Evolutionary conservation across 2,888 invertebrate genomes (phyloP), one percentile per base, ranked within the genome.

Genomic region (Scaptomyza polygonia): DNA sequence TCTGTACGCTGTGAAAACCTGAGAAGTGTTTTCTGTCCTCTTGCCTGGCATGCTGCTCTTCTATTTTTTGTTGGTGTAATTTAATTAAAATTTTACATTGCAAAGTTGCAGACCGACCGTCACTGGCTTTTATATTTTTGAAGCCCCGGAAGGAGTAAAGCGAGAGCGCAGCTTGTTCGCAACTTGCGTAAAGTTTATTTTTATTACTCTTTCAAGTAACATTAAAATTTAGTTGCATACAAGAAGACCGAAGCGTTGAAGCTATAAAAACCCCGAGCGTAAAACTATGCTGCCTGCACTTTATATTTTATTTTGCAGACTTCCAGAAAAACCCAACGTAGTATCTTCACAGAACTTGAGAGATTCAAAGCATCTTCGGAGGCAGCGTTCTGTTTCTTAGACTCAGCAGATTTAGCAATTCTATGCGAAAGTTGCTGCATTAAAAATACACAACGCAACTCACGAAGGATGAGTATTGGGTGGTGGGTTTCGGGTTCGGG

Each of bases 341-440:
- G 29, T n/a, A 43, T 11, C n/a, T n/a, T n/a, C 34, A 11, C 7
- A 48, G 4, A 39, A 16, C 39, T 39, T 39, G 39, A 39, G 16
- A 39, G 39, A 39, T 39, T 4, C 39, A 4, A 16, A 30, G 48
- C 14, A 34, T 49, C 14, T 30, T 49, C 11, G 21, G 49, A 32
- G 48, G 25, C 45, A 57, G 61, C 66, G 55, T 73, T 59, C 84
- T 61, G 82, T 80, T 80, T 77, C 84, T 79, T 82, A 72, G 79
- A 84, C 79, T 84, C 87, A 79, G 83, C 86, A 83, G 86, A 86
- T 83, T 83, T 86, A 84, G 85, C 83, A 86, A 86, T 86, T 77
- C 83, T 81, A 74, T 79, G 79, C 70, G 79, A 86, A 83, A 83
- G 83, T 83, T 83, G 79, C 75, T 67, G 79, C 83, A 83, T 83